Percentiles rank a stretch among this genome's conserved stretches.
phyloP scores from a whole-genome alignment of 1,140 invertebrate species.

The Patella vulgata region DNA sequence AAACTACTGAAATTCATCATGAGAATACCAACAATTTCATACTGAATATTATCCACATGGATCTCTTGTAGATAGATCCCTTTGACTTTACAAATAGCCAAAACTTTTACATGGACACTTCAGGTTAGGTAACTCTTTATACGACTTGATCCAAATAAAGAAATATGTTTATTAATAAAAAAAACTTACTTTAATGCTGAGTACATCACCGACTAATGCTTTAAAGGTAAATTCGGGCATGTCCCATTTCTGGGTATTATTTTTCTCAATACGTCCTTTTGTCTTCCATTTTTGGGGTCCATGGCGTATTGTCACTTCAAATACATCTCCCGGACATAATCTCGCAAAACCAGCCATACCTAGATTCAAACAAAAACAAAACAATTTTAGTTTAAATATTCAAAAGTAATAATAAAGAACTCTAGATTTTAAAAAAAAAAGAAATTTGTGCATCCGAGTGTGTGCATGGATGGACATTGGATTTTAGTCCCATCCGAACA shows the following conservation, averaged over 20 bases:
- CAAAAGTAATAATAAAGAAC: background rate
- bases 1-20: no score
- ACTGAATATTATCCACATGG: no score
- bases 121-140: no score
- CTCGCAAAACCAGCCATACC: constrained; percentile 74
- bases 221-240: constrained; percentile 68
- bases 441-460: background rate
- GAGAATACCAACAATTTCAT: no score
- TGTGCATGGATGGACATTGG: no score
- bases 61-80: no score
- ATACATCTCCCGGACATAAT: constrained; percentile 74
- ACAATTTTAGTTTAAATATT: background rate
- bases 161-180: no score
- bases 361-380: constrained; percentile 37
- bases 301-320: constrained; percentile 73
- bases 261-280: constrained; percentile 70
- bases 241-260: constrained; percentile 72
- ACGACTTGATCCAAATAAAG: no score
- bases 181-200: constrained; percentile 73
- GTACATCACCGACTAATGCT: constrained; percentile 69
- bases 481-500: no score
- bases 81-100: no score
- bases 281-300: constrained; percentile 75
- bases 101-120: no score
- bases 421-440: background rate